Percentiles rank a stretch among this genome's conserved stretches.
phyloP scores from a whole-genome alignment of 2,888 invertebrate species.

The Andricus curvator region DNA sequence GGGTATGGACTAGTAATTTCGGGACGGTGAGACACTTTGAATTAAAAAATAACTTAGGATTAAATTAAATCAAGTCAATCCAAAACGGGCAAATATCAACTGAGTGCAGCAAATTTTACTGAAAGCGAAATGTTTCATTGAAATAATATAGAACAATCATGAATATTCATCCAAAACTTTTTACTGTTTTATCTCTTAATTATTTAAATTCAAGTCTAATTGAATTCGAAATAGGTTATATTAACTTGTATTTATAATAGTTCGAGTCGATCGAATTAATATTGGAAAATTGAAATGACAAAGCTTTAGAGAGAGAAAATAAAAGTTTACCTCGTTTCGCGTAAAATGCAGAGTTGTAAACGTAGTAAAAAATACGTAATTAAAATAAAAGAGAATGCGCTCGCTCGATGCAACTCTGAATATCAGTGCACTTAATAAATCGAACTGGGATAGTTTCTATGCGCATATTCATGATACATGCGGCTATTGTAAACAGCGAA shows the following conservation, averaged over 20 bases:
- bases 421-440: background rate
- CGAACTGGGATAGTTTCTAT: background rate
- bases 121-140: background rate
- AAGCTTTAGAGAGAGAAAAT: background rate
- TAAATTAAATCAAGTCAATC: too few species aligned
- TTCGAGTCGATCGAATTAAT: background rate
- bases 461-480: background rate
- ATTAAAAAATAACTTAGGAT: too few species aligned
- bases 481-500: background rate
- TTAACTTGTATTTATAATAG: background rate
- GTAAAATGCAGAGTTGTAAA: background rate
- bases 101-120: background rate
- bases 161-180: background rate
- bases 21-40: too few species aligned
- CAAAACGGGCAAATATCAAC: background rate
- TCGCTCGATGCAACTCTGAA: background rate
- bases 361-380: background rate
- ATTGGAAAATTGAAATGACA: background rate
- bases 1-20: too few species aligned
- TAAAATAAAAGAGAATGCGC: background rate
- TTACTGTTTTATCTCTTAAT: background rate
- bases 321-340: background rate
- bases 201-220: background rate
- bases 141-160: background rate
- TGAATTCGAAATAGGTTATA: background rate